Percentiles rank a stretch among this genome's conserved stretches.
These are phyloP conservation scores for Macrocentrus cingulum DNA, from an alignment of 1,140 invertebrate species.

Conservation along the genomic window DNA sequence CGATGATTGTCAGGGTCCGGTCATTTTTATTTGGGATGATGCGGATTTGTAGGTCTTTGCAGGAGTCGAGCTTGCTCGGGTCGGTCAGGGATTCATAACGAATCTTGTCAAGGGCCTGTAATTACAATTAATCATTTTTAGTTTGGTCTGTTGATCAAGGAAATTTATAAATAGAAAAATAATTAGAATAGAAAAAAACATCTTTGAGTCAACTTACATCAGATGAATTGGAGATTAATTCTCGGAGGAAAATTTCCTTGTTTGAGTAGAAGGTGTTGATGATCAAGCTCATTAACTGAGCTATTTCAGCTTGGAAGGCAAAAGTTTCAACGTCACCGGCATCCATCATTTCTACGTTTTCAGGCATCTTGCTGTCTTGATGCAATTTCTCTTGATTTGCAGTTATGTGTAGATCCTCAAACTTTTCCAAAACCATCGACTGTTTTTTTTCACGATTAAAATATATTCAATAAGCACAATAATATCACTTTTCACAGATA, in stretches of 20 bases:
- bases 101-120: conserved; percentile 61
- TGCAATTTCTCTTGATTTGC: background rate
- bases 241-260: conserved; percentile 99
- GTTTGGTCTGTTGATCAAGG: background rate
- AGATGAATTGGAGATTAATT: conserved; percentile 87
- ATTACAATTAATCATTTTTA: no score
- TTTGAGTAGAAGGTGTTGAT: conserved; percentile 99
- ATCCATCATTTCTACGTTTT: conserved; percentile 57
- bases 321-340: conserved; percentile 63
- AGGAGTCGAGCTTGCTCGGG: conserved; percentile 75
- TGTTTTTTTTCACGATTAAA: background rate
- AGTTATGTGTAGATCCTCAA: conserved; percentile 1
- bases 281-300: conserved; percentile 87
- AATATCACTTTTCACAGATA: background rate
- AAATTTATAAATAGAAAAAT: background rate
- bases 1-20: conserved; percentile 75
- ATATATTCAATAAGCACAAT: background rate
- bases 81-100: conserved; percentile 80
- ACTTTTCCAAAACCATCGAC: background rate
- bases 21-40: conserved; percentile 80
- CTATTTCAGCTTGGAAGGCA: conserved; percentile 84
- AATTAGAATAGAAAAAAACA: background rate
- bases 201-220: conserved; percentile 57
- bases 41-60: conserved; percentile 77
- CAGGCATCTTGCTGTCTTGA: conserved; percentile 55